Conservation (phyloP, 2,888 invertebrate genomes). For the Ectobius pallidus region DNA sequence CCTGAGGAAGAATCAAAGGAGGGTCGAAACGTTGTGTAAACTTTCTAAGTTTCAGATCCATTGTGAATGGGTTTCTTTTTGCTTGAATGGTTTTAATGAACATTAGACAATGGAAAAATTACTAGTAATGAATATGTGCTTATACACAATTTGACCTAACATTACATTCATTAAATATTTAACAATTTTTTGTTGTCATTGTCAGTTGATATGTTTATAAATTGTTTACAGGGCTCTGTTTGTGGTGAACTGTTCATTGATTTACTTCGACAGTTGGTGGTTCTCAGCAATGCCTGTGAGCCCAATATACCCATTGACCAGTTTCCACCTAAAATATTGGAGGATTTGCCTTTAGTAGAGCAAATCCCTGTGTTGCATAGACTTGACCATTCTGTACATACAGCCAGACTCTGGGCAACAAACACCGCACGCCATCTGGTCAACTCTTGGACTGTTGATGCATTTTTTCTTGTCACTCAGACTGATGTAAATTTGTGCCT, state of each 20-base stretch:
- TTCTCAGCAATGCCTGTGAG: constrained; percentile 76
- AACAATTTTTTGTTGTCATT: too few species aligned
- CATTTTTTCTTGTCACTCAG: constrained; percentile 65
- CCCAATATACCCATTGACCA: constrained; percentile 67
- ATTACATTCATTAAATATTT: too few species aligned
- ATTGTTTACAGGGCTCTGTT: constrained; percentile 57
- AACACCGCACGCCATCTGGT: constrained; percentile 74
- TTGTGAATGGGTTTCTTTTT: too few species aligned
- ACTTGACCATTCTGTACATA: constrained; percentile 66
- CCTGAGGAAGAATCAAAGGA: too few species aligned
- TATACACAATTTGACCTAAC: too few species aligned
- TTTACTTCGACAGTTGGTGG: constrained; percentile 72
- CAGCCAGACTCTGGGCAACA: constrained; percentile 77
- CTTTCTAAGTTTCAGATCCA: too few species aligned
- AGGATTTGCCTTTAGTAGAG: constrained; percentile 75
- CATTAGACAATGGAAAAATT: too few species aligned
- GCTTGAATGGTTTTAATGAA: too few species aligned
- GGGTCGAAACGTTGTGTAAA: too few species aligned
- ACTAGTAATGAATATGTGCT: too few species aligned
- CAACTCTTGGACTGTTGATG: constrained; percentile 75
- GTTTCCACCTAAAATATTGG: constrained; percentile 73
- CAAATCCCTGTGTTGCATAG: constrained; percentile 80
- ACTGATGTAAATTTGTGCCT: constrained; percentile 53
- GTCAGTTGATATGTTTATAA: too few species aligned
- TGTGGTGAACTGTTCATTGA: constrained; percentile 67